Percentiles rank a stretch among this genome's conserved stretches.
phyloP scores from a whole-genome alignment of 2,113 vertebrate genomes.

The Climacteris rufus region DNA sequence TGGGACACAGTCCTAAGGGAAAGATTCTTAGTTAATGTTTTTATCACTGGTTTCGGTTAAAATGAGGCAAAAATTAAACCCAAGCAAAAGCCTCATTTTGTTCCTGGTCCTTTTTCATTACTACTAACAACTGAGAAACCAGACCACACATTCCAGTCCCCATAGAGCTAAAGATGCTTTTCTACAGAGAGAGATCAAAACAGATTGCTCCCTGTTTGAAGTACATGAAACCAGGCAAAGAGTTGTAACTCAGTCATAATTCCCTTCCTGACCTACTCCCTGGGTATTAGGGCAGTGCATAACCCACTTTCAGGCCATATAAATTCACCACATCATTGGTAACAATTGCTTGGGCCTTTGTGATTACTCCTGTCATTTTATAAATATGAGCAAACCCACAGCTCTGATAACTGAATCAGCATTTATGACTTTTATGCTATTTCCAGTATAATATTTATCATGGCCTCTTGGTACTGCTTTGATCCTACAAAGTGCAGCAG shows the following conservation, averaged over 20 bases:
- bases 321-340: conserved; percentile 5
- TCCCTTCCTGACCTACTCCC: conserved; percentile 1
- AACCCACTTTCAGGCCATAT: background rate
- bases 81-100: background rate
- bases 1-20: background rate
- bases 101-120: background rate
- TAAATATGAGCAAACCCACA: background rate
- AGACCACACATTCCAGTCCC: background rate
- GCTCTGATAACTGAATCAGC: conserved; percentile 30
- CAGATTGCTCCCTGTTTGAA: background rate
- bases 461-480: background rate
- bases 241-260: background rate
- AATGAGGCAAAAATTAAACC: background rate
- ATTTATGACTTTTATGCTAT: conserved; percentile 37
- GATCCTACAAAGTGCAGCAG: background rate
- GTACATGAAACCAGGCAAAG: background rate
- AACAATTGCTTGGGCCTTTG: conserved; percentile 46
- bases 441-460: background rate
- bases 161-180: background rate
- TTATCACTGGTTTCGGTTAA: background rate
- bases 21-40: background rate
- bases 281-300: background rate
- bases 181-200: background rate
- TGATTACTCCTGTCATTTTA: conserved; percentile 28
- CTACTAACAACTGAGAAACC: background rate